These are phyloP conservation scores for Elysia crispata DNA, from an alignment of 2,888 invertebrate species.

Conservation along the genomic window DNA sequence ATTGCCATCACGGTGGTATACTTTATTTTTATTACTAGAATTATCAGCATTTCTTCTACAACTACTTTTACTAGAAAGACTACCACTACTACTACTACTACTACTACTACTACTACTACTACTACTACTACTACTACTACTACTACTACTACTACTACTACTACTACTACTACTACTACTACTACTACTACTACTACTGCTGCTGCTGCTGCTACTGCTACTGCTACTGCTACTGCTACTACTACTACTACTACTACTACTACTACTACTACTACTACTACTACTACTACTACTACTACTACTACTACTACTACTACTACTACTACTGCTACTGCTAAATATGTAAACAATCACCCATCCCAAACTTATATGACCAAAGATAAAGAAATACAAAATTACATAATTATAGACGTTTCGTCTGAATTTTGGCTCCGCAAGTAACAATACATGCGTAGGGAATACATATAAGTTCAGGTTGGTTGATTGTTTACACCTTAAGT, in stretches of 20 bases:
- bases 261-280: background rate
- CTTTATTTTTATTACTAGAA: background rate
- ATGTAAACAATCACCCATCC: too few species aligned
- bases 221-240: background rate
- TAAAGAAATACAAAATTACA: background rate
- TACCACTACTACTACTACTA: too few species aligned
- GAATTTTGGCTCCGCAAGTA: too few species aligned
- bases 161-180: slow-evolving; percentile 9
- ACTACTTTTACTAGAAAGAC: too few species aligned
- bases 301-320: too few species aligned
- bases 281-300: background rate
- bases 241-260: background rate
- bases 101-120: slow-evolving; percentile 3
- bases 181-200: background rate
- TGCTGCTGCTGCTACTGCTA: background rate
- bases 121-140: slow-evolving; percentile 9
- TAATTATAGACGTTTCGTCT: too few species aligned
- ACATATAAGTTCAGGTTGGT: too few species aligned
- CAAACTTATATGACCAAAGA: background rate
- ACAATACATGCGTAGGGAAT: too few species aligned
- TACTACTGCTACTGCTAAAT: too few species aligned
- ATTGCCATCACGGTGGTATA: too few species aligned
- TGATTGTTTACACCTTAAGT: too few species aligned
- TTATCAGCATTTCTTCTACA: background rate
- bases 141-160: slow-evolving; percentile 9